Evolutionary conservation across 2,113 vertebrate species (phyloP).

Genomic region (Protobothrops flavoviridis): DNA sequence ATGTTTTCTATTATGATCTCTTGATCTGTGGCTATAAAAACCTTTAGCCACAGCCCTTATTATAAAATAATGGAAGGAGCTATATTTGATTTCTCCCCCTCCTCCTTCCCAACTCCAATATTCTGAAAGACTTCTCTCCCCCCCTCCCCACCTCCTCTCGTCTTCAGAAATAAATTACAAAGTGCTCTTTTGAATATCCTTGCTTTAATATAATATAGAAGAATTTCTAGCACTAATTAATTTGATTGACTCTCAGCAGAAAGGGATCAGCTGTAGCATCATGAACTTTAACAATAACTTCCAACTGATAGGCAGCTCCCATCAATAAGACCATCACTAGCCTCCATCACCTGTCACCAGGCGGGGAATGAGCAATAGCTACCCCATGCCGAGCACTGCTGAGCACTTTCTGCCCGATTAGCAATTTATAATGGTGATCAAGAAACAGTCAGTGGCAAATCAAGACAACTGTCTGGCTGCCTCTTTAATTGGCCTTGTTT

Average conservation of each 20-base stretch:
- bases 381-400: constrained; percentile 81
- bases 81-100: constrained; percentile 67
- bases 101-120: constrained; percentile 57
- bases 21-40: constrained; percentile 99
- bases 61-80: constrained; percentile 90
- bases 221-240: constrained; percentile 88
- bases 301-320: constrained; percentile 85
- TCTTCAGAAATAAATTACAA: constrained; percentile 75
- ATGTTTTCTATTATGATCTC: constrained; percentile 99
- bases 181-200: constrained; percentile 62
- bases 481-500: constrained; percentile 99
- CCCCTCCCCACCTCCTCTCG: constrained; percentile 42
- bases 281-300: constrained; percentile 86
- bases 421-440: constrained; percentile 99
- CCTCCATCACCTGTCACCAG: constrained; percentile 90
- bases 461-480: constrained; percentile 96
- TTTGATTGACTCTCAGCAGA: constrained; percentile 88
- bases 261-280: constrained; percentile 84
- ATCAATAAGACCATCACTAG: constrained; percentile 88
- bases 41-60: constrained; percentile 90
- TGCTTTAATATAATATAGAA: constrained; percentile 75
- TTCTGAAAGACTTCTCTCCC: constrained; percentile 57
- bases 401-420: constrained; percentile 97
- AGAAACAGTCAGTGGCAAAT: constrained; percentile 97
- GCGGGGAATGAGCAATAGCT: constrained; percentile 85